Evolutionary conservation across 2,113 vertebrate genomes (phyloP), one percentile per base, ranked within the genome.

Genomic region (Dasyurus viverrinus): DNA sequence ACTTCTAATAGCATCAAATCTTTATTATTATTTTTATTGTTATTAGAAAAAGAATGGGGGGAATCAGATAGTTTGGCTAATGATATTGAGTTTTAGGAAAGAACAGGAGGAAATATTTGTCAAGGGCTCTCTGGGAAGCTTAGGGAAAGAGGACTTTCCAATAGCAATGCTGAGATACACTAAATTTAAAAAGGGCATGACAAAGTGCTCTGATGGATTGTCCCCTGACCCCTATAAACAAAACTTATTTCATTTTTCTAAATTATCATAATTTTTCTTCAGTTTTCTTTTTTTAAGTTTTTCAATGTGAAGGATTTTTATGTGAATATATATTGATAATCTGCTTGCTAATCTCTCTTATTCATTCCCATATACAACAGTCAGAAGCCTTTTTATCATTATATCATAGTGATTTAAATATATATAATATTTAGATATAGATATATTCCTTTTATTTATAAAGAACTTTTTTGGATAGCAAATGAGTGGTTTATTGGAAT

Each of bases 261-360:
- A 84, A 84, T 68, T 8, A 84, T 84, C 68, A 84, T 19, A 84
- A 12, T 54, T 26, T 89, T 84, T 84, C 3, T 16, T 36, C 36
- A 8, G 2, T 90, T 30, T 36, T 54, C 54, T 46, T 93, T 93
- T 92, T 93, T 42, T 54, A 90, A 93, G 50, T 27, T 89, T 94
- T 54, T 84, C 42, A 8, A 6, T n/a, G 36, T 19, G 50, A 52
- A 52, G 50, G 50, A 52, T 52, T 84, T 27, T 36, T 91, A 89
- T 36, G 76, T 68, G 91, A 91, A 47, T 46, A 92, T 95, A 68
- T 55, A 54, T 36, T 91, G 19, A 42, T 16, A 42, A 42, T 42
- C 36, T 8, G 36, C 6, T 42, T 84, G 2, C 16, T 42, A 84
- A 42, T 6, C n/a, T 84, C n/a, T 42, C 68, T 68, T 36, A 42